These are phyloP conservation scores for Holacanthella duospinosa DNA, from an alignment of 2,888 invertebrate genomes.

Conservation along the genomic window DNA sequence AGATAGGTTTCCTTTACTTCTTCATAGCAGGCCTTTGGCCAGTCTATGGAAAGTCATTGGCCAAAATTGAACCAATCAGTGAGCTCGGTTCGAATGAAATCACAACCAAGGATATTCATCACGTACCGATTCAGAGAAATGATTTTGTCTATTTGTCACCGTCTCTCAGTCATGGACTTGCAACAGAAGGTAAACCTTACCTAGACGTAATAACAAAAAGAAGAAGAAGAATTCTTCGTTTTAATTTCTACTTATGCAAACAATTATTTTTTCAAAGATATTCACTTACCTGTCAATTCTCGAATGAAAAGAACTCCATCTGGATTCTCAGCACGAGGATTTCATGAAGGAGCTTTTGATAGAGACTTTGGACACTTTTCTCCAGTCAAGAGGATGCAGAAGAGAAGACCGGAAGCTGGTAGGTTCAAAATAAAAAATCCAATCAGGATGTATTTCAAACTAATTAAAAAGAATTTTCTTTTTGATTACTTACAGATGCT, in stretches of 20 bases:
- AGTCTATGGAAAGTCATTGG: slow-evolving; percentile 19
- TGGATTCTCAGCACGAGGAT: slow-evolving; percentile 36
- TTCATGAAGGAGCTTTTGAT: slow-evolving; percentile 37
- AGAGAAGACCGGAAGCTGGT: slow-evolving; percentile 36
- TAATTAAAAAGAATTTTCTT: no score
- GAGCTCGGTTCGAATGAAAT: neutral
- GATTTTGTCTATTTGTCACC: neutral
- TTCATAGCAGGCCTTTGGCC: slow-evolving; percentile 22
- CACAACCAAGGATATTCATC: neutral
- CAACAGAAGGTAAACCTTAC: no score
- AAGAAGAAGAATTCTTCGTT: no score
- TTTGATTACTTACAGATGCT: slow-evolving; percentile 22
- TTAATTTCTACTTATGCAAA: no score
- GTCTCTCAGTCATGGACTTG: no score
- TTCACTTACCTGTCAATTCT: no score
- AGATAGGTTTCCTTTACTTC: slow-evolving; percentile 24
- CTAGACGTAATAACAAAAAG: neutral
- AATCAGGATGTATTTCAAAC: neutral
- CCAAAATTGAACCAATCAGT: slow-evolving; percentile 12
- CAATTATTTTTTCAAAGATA: no score
- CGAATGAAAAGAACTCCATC: slow-evolving; percentile 36
- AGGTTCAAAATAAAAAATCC: neutral
- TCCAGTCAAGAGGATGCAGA: slow-evolving; percentile 35
- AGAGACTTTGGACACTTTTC: slow-evolving; percentile 37
- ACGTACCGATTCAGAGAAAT: no score